These are phyloP conservation scores for Acanthornis magna DNA, from an alignment of 2,797 vertebrate species.

Conservation along the genomic window DNA sequence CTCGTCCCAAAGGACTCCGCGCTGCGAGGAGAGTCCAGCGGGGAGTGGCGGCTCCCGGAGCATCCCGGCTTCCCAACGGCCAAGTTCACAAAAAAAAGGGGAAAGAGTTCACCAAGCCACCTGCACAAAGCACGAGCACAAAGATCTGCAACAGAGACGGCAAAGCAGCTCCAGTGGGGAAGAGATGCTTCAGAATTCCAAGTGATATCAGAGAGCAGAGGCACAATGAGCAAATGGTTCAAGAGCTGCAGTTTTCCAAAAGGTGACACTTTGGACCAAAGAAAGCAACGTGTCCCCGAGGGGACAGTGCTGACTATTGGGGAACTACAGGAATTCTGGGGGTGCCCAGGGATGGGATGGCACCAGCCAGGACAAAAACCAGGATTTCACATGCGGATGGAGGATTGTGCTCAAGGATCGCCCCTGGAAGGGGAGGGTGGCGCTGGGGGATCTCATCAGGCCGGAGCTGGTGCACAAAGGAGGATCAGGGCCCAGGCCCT, in stretches of 20 bases:
- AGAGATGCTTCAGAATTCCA: not conserved
- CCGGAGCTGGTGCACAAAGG: not conserved
- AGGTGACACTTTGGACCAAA: not conserved
- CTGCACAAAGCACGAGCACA: slow-evolving; percentile 31
- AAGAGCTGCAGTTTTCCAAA: not conserved
- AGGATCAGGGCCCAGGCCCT: not conserved
- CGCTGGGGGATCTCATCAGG: not conserved
- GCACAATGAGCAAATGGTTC: not conserved
- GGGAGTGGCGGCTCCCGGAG: not conserved
- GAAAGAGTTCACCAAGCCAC: not conserved
- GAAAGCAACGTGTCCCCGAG: not conserved
- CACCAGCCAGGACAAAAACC: not conserved
- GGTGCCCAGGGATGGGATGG: not conserved
- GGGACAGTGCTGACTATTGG: not conserved
- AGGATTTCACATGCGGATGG: not conserved
- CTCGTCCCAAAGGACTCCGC: not conserved
- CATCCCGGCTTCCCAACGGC: not conserved
- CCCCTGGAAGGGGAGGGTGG: not conserved
- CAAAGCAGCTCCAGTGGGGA: not conserved
- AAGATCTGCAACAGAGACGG: not conserved
- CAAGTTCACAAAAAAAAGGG: not conserved
- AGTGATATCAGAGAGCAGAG: not conserved
- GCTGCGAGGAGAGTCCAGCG: not conserved
- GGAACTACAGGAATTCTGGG: not conserved
- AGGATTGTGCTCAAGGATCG: not conserved